Evolutionary conservation across 2,113 vertebrate genomes (phyloP), one percentile per base, ranked within the genome.

Genomic region (Melanerpes formicivorus): DNA sequence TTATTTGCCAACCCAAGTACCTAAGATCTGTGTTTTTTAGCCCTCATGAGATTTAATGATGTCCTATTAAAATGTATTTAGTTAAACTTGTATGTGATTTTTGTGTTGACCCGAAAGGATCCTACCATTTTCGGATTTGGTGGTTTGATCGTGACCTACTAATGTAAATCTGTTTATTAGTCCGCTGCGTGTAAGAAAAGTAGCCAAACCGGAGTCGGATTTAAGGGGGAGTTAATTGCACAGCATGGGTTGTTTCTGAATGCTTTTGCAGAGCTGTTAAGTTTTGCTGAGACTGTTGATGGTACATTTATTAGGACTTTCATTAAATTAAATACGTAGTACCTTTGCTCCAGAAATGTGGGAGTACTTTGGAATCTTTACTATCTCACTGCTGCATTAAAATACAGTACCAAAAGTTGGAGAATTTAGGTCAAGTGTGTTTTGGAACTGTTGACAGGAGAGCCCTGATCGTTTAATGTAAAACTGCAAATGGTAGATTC

Each of bases 1-100:
- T 98, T 98, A 97, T 98, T 98, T 98, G 97, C 98, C 98, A 97
- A 96, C 95, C 95, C 94, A 95, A 96, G 92, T 97, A 98, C 97
- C 98, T 96, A 86, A 95, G 95, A 97, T 97, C 95, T 96, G 93
- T 96, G 97, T 80, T 90, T 94, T 94, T 97, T 96, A 98, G 97
- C 94, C 93, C 92, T 96, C 93, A 74, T 97, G 90, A 97, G 93
- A 93, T 96, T 97, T 93, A 96, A 91, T 40, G 4, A 96, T 97
- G 97, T 96, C 97, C 97, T 97, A 97, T 98, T 98, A 97, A 97
- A 97, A 95, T 97, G 97, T 98, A 96, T 97, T 98, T 97, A 96
- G 95, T 97, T 98, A 97, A 96, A 95, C 96, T 96, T 97, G 95
- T 98, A 95, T 97, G 97, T 98, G 96, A 96, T 97, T 98, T 97